phyloP scores from a whole-genome alignment of 2,888 invertebrate species.

The Lithophane ornitopus region DNA sequence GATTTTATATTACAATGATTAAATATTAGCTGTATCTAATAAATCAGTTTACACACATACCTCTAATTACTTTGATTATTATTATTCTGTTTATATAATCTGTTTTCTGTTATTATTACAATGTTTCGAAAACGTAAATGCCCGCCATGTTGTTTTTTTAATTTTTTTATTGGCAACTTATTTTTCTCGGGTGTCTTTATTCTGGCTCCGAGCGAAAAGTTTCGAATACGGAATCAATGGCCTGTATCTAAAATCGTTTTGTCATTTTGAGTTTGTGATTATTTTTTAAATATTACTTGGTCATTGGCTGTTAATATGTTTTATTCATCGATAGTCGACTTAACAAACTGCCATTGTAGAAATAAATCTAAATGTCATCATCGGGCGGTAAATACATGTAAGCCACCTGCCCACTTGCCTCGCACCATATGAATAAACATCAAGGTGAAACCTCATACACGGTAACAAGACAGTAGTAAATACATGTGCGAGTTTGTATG shows the following conservation, averaged over 20 bases:
- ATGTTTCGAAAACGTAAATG: conserved; percentile 4
- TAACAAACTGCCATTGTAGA: background rate
- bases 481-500: conserved; percentile 66
- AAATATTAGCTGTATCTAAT: background rate
- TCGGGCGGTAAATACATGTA: conserved; percentile 43
- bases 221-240: conserved; percentile 38
- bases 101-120: no score
- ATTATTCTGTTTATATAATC: background rate
- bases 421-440: conserved; percentile 87
- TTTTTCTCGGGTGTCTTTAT: conserved; percentile 25
- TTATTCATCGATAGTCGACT: background rate
- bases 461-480: conserved; percentile 66
- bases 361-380: conserved; percentile 46
- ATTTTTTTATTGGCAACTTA: conserved; percentile 3
- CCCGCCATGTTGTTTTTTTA: conserved; percentile 39
- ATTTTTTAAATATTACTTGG: background rate
- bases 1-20: background rate
- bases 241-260: conserved; percentile 4
- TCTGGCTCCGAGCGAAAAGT: conserved; percentile 27
- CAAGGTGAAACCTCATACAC: conserved; percentile 84
- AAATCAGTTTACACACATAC: background rate
- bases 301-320: conserved; percentile 5
- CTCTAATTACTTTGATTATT: background rate
- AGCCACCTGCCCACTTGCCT: conserved; percentile 75
- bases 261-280: background rate